Base-by-base conservation (phyloP, 2,797 vertebrate species). In the Protonibea diacanthus region DNA sequence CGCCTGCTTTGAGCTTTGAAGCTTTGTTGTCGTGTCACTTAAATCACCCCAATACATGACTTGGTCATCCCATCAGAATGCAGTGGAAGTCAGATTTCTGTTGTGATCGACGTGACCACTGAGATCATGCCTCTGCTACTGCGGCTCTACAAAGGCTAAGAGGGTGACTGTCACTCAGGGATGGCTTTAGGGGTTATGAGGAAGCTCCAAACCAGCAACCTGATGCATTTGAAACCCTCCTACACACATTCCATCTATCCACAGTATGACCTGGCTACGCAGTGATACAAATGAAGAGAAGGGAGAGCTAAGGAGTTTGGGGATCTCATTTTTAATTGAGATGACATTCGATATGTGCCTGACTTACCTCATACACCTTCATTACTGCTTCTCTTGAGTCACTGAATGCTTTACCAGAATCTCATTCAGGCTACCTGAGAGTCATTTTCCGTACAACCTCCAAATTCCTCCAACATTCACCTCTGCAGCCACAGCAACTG, bases 231-330 rank as follows among this genome's bases (percentile, higher is more conserved):
- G 79, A 91, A 93, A 87, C 80, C 85, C 89, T 91, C 90, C 92
- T 89, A 91, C 91, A 87, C 93, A 93, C 92, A 94, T 93, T 94
- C 92, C 92, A 90, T 79, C 89, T 62, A 66, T 82, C 87, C 76
- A 63, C 89, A 69, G 75, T 51, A 70, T 58, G 77, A 90, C 85
- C 88, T 82, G 72, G 83, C 83, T 85, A 88, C 1, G 67, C 21
- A 84, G 84, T 84, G 79, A 82, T 74, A 63, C 63, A 82, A 75
- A 73, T 51, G 57, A 86, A 70, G 75, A 86, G 70, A 73, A 69
- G 56, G 77, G 60, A 77, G 81, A 51, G 64, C 42, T 3, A 1
- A 33, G 71, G 23, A 21, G 57, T 83, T 80, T 70, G 58, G 72
- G 76, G 83, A 61, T 69, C 67, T 86, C 66, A 68, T 86, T 89